Conservation (phyloP, 2,113 vertebrate genomes). For the Condylura cristata region DNA sequence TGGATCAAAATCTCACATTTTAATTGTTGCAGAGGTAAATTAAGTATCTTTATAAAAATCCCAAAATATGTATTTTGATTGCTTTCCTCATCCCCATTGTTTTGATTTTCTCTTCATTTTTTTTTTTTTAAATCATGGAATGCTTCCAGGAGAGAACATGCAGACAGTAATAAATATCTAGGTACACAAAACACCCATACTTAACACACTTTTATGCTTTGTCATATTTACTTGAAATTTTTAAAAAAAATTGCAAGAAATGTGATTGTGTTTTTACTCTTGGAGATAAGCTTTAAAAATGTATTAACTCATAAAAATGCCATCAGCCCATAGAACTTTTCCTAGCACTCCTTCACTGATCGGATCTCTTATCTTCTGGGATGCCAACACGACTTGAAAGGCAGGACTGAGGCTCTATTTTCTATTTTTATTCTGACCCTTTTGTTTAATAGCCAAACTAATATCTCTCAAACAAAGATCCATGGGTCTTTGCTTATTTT, state of each 20-base stretch:
- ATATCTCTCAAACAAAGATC: slow-evolving; percentile 7
- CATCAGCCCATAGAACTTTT: neutral
- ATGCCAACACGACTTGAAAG: neutral
- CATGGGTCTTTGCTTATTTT: neutral
- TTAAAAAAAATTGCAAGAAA: neutral
- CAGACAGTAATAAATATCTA: slow-evolving; percentile 21
- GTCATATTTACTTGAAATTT: neutral
- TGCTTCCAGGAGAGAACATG: neutral
- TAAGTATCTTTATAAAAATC: neutral
- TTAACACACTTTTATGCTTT: neutral
- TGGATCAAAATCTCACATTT: neutral
- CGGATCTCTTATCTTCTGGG: neutral
- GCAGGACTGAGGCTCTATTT: neutral
- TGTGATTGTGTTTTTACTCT: slow-evolving; percentile 23
- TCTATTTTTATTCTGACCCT: slow-evolving; percentile 14
- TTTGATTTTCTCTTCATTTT: neutral
- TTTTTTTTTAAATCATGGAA: neutral
- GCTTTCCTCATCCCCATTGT: neutral
- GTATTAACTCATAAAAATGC: neutral
- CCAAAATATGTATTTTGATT: neutral
- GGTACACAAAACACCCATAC: neutral
- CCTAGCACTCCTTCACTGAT: neutral
- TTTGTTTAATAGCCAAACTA: slow-evolving; percentile 31
- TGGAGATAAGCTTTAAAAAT: neutral
- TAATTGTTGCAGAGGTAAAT: neutral